Conservation (phyloP, 2,113 vertebrate genomes). For the Athene cunicularia region DNA sequence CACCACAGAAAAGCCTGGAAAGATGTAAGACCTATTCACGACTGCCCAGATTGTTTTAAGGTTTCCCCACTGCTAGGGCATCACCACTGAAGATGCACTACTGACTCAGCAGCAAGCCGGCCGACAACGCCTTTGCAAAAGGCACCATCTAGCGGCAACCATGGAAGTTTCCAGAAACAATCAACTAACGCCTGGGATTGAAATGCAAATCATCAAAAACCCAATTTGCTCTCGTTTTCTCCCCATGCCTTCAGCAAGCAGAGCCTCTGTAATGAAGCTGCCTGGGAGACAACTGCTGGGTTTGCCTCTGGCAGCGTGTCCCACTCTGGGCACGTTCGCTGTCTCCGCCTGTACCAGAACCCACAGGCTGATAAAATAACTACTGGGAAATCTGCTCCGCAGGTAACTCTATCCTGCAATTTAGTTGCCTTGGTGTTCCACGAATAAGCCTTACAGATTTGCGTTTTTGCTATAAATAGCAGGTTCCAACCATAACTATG, state of each 20-base stretch:
- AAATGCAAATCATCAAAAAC: background rate
- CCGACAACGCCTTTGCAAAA: background rate
- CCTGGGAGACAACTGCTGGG: background rate
- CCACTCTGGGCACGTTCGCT: accelerated
- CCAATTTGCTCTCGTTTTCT: background rate
- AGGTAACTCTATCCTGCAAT: background rate
- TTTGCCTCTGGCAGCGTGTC: accelerated
- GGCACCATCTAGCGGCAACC: constrained; percentile 48
- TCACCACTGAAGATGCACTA: accelerated
- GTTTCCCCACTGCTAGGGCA: background rate
- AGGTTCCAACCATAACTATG: background rate
- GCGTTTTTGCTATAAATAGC: background rate
- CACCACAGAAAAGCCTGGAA: background rate
- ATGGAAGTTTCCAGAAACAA: background rate
- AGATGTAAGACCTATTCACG: background rate
- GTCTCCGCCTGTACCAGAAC: background rate
- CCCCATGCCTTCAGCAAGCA: background rate
- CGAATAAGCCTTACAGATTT: background rate
- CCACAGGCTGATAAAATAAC: background rate
- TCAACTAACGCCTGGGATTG: background rate
- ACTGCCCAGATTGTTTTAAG: background rate
- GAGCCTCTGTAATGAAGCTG: background rate
- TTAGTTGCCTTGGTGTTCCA: background rate
- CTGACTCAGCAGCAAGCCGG: background rate
- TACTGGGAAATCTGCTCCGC: background rate